These are phyloP conservation scores for Hydrolagus colliei DNA, from an alignment of 2,797 vertebrate species.

Conservation along the genomic window DNA sequence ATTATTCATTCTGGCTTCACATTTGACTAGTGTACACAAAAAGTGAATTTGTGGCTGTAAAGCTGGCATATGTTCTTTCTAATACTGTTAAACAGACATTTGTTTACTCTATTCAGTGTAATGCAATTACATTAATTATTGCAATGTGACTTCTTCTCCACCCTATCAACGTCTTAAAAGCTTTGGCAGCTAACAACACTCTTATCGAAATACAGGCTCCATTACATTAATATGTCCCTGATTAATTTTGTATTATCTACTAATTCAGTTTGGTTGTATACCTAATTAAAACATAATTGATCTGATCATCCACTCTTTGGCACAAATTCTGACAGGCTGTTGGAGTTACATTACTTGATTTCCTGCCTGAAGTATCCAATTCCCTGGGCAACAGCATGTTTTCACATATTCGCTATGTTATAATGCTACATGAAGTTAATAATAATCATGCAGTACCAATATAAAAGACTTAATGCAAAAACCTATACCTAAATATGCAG, in stretches of 20 bases:
- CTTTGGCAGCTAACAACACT: constrained; percentile 48
- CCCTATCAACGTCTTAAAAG: constrained; percentile 55
- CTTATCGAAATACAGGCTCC: constrained; percentile 56
- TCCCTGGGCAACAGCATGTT: constrained; percentile 33
- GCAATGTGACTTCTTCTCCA: constrained; percentile 41
- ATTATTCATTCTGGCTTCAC: constrained; percentile 33
- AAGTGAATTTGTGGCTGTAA: constrained; percentile 46
- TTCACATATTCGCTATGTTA: neutral
- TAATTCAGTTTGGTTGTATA: constrained; percentile 69
- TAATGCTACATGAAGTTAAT: neutral
- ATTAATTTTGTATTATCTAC: constrained; percentile 68
- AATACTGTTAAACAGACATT: constrained; percentile 49
- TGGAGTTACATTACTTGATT: constrained; percentile 44
- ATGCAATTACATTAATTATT: constrained; percentile 51
- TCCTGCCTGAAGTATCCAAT: constrained; percentile 40
- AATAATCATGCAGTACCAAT: neutral
- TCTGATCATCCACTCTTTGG: constrained; percentile 60
- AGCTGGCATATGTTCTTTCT: constrained; percentile 48
- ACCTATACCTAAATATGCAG: neutral
- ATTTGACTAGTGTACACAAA: constrained; percentile 34
- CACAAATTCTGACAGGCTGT: constrained; percentile 48
- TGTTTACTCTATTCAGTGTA: constrained; percentile 49
- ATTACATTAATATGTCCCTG: constrained; percentile 63
- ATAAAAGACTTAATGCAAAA: neutral
- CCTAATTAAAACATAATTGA: constrained; percentile 73